Conservation (phyloP, 2,888 invertebrate species). For the Acanthopleura granulata region DNA sequence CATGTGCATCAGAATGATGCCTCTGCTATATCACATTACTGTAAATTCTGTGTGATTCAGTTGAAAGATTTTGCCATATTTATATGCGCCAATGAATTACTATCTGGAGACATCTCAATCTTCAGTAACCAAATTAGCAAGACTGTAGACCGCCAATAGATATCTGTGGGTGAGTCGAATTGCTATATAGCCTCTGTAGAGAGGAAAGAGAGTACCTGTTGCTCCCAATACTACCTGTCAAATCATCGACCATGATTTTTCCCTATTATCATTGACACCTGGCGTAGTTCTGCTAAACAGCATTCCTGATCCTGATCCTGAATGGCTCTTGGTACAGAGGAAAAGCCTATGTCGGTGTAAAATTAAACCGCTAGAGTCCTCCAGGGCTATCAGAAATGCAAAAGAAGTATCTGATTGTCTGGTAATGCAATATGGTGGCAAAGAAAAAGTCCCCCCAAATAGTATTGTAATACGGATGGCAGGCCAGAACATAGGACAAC, state of each 20-base stretch:
- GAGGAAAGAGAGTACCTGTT: neutral
- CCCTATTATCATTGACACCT: neutral
- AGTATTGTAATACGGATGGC: constrained; percentile 14
- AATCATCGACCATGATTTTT: neutral
- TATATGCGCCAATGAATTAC: no score
- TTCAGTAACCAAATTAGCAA: no score
- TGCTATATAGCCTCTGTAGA: no score
- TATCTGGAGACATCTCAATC: no score
- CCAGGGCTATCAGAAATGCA: neutral
- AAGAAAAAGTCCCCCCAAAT: neutral
- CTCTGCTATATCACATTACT: constrained; percentile 7
- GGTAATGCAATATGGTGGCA: no score
- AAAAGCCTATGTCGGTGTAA: neutral
- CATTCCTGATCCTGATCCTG: neutral
- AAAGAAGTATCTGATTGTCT: neutral
- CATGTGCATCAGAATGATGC: constrained; percentile 3
- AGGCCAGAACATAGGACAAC: neutral
- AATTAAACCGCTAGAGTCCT: neutral
- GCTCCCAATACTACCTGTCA: neutral
- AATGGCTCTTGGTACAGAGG: neutral
- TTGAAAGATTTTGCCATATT: neutral
- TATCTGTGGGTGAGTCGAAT: constrained; percentile 5
- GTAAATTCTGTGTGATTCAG: neutral
- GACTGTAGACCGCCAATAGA: neutral
- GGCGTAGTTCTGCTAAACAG: neutral